These are phyloP conservation scores for Elaphurus davidianus DNA, from an alignment of 2,113 vertebrate species.

Conservation along the genomic window DNA sequence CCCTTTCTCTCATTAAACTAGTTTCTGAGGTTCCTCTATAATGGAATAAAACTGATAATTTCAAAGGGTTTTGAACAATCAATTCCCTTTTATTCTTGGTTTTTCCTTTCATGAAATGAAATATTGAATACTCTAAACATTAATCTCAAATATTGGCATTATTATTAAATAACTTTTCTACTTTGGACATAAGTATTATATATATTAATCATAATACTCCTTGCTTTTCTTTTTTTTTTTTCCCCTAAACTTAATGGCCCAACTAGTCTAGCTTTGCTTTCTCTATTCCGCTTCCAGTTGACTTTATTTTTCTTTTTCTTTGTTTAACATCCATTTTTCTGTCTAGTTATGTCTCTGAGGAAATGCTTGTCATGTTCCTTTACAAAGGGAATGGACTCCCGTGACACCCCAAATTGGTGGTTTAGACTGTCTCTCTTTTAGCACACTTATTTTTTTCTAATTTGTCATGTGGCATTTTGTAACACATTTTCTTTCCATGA, in stretches of 20 bases:
- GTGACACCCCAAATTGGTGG: neutral
- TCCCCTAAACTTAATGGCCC: neutral
- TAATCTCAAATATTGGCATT: neutral
- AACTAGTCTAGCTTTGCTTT: neutral
- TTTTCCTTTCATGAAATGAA: neutral
- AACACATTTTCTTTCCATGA: neutral
- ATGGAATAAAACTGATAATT: neutral
- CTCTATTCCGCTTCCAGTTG: neutral
- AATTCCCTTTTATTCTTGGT: neutral
- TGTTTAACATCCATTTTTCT: neutral
- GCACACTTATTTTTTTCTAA: neutral
- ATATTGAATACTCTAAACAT: neutral
- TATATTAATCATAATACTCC: neutral
- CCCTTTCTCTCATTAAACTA: neutral
- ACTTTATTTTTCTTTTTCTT: conserved; percentile 12
- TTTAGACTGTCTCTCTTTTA: neutral
- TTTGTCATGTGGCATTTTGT: neutral
- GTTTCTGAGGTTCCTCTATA: neutral
- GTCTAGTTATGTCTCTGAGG: neutral
- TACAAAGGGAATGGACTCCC: neutral
- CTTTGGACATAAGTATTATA: neutral
- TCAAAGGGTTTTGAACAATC: neutral
- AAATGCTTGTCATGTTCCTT: neutral
- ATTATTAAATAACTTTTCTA: neutral
- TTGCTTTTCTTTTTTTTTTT: neutral